A percentile compares a stretch with the other conserved stretches of the same genome.
Evolutionary conservation across 2,888 invertebrate species (phyloP).

Genomic region (Dicycla oo): DNA sequence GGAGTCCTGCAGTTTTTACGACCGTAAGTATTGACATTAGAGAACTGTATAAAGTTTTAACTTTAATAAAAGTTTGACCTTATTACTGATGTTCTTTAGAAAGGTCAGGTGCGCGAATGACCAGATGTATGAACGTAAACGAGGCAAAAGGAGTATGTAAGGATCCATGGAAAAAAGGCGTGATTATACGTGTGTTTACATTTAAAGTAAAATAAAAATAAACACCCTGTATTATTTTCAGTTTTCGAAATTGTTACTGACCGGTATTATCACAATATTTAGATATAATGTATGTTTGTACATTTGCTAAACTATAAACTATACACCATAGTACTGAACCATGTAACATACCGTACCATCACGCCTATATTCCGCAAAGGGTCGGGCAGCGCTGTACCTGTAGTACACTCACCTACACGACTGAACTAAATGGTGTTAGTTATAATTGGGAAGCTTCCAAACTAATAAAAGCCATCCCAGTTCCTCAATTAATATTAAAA

Average conservation of each 20-base stretch:
- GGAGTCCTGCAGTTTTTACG: not conserved
- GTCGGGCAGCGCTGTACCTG: too few species aligned
- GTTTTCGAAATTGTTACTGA: not conserved
- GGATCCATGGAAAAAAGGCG: not conserved
- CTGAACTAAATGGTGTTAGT: too few species aligned
- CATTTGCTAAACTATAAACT: not conserved
- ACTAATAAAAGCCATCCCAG: too few species aligned
- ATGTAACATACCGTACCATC: too few species aligned
- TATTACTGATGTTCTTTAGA: not conserved
- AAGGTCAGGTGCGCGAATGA: not conserved
- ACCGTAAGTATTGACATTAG: not conserved
- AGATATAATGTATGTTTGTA: too few species aligned
- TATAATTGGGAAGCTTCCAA: too few species aligned
- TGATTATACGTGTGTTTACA: not conserved
- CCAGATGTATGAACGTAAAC: not conserved
- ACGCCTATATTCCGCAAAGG: too few species aligned
- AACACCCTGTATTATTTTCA: not conserved
- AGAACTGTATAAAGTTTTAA: slow-evolving; percentile 1
- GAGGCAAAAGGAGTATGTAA: not conserved
- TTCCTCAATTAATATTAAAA: too few species aligned
- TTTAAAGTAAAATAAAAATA: too few species aligned
- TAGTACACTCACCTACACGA: too few species aligned
- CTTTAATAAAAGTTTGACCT: not conserved
- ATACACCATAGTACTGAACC: too few species aligned
- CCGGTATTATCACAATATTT: not conserved